These are phyloP conservation scores for Antennarius striatus DNA, from an alignment of 2,113 vertebrate species.

Conservation along the genomic window DNA sequence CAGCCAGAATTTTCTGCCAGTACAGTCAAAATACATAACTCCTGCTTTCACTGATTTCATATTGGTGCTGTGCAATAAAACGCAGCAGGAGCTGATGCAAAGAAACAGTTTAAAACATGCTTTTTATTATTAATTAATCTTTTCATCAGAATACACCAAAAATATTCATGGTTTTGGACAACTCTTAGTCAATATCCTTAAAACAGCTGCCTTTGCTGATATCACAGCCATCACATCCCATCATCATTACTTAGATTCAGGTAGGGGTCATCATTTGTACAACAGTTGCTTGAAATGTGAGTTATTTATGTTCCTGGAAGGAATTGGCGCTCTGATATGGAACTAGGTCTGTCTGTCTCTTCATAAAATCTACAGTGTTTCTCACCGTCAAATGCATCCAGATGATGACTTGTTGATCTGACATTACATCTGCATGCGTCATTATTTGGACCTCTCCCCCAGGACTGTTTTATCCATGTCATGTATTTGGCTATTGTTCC, in stretches of 20 bases:
- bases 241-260: too few species aligned
- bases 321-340: neutral
- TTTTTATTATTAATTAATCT: neutral
- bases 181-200: neutral
- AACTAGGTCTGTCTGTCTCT: neutral
- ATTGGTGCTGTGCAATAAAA: neutral
- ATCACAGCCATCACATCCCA: too few species aligned
- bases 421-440: slow-evolving; percentile 16
- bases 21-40: slow-evolving; percentile 3
- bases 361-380: neutral
- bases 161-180: neutral
- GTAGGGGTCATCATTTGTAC: too few species aligned
- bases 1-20: slow-evolving; percentile 17
- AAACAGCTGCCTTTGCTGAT: too few species aligned
- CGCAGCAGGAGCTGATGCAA: neutral
- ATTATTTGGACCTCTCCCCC: neutral
- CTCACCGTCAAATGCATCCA: neutral
- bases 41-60: neutral
- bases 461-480: slow-evolving; percentile 45
- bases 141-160: neutral
- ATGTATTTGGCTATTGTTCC: slow-evolving; percentile 51
- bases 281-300: neutral
- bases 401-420: slow-evolving; percentile 1
- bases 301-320: neutral
- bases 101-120: neutral